Conservation (phyloP, 2,888 invertebrate species). For the Caenorhabditis macrosperma region DNA sequence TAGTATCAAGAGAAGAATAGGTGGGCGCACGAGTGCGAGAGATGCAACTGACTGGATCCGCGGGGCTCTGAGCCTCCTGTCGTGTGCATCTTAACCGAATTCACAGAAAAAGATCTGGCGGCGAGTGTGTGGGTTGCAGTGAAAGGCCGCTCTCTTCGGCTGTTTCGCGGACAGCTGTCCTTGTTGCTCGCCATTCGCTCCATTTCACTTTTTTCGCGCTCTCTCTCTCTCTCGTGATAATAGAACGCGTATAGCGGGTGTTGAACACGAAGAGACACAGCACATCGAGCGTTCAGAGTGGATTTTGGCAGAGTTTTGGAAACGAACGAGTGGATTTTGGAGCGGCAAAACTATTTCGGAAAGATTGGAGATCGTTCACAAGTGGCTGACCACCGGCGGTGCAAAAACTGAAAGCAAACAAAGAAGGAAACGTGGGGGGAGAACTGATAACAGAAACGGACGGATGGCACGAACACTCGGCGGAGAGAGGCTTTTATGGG, state of each 20-base stretch:
- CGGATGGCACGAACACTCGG: neutral
- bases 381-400: conserved; percentile 41
- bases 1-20: conserved; percentile 35
- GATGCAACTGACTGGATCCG: conserved; percentile 15
- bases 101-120: conserved; percentile 54
- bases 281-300: neutral
- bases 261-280: neutral
- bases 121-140: conserved; percentile 55
- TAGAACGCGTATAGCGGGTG: conserved; percentile 17
- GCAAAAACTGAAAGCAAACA: conserved; percentile 30
- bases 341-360: conserved; percentile 20
- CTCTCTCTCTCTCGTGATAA: conserved; percentile 29
- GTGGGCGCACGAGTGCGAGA: conserved; percentile 35
- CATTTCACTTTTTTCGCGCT: conserved; percentile 34
- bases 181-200: conserved; percentile 17
- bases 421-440: conserved; percentile 12
- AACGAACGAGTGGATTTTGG: too few relatives aligned
- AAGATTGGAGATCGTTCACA: conserved; percentile 31
- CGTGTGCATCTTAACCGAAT: conserved; percentile 37
- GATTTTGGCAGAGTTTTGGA: neutral
- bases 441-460: conserved; percentile 4
- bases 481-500: neutral
- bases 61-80: neutral
- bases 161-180: conserved; percentile 55
- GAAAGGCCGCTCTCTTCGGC: conserved; percentile 46